Evolutionary conservation across 1,140 invertebrate genomes (phyloP), one percentile per base, ranked within the genome.

Genomic region (Leptonema lineaticorne): DNA sequence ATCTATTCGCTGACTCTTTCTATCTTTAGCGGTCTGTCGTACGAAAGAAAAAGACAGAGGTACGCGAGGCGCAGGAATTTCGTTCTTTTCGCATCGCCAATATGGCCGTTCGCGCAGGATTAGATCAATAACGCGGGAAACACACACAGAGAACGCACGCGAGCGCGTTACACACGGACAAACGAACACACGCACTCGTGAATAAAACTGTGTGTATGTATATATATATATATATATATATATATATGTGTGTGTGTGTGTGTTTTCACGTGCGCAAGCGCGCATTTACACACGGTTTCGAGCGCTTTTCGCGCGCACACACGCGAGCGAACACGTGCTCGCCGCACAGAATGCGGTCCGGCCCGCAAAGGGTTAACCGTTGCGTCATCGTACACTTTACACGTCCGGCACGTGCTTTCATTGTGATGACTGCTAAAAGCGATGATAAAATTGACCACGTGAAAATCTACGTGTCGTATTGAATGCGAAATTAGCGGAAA

Each of bases 51-150:
- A 26, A 29, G 41, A 53, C 20, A 67, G 73, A 37, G 66, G 68
- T 18, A 70, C 70, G 75, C 5, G 58, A 64, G 18, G 75, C 75
- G 11, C 77, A 75, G 16, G 70, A 75, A 24, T n/a, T 20, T 59
- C 46, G 64, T 65, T 50, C 69, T 62, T 70, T 70, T 70, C 67
- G 67, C 69, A 62, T 63, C 62, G 64, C 64, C 64, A 70, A 70
- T 70, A 70, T 70, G 69, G 69, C 57, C 69, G 53, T 62, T 63
- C 59, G 69, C 69, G 69, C 69, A 68, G 69, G 69, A 71, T 71
- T 71, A 71, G 66, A 71, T 71, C 69, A 71, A 71, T 71, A 70
- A 67, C 65, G 69, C 50, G 53, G 63, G 59, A 62, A 59, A 53
- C 50, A 14, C 50, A 22, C 50, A 22, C 50, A 18, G 16, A 6